Conservation (phyloP, 2,888 invertebrate genomes). For the Pseudoips prasinana region DNA sequence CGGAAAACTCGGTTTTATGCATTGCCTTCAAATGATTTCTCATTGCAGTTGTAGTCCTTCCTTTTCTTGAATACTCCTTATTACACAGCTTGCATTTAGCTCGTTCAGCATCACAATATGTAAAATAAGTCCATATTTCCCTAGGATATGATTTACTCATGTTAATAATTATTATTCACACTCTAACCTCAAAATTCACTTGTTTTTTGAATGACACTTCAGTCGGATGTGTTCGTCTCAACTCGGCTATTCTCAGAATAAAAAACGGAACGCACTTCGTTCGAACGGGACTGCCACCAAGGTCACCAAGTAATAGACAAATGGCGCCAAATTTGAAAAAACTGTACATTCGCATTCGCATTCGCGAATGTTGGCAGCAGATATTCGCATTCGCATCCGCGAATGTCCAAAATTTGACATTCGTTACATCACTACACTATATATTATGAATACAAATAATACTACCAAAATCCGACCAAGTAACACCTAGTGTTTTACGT, state of each 20-base stretch:
- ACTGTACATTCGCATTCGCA: no score
- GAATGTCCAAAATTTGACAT: no score
- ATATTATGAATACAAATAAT: no score
- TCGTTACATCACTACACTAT: no score
- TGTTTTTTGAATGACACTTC: neutral
- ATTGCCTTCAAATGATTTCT: slow-evolving; percentile 13
- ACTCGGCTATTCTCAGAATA: neutral
- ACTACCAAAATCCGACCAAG: no score
- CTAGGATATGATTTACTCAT: neutral
- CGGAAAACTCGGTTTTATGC: slow-evolving; percentile 10
- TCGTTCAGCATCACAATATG: neutral
- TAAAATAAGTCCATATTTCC: slow-evolving; percentile 2
- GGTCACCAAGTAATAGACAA: no score
- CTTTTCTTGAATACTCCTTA: slow-evolving; percentile 18
- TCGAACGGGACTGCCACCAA: no score
- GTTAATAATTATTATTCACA: neutral
- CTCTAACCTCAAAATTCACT: neutral
- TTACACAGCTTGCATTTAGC: slow-evolving; percentile 12
- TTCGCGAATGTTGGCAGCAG: no score
- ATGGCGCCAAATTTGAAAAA: no score
- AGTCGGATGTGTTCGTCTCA: neutral
- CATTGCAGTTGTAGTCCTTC: slow-evolving; percentile 18
- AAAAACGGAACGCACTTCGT: no score
- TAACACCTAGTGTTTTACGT: no score
- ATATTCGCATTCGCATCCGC: no score